Evolutionary conservation across 2,888 invertebrate species (phyloP), one percentile per base, ranked within the genome.

Genomic region (Cryptophagus acutangulus): DNA sequence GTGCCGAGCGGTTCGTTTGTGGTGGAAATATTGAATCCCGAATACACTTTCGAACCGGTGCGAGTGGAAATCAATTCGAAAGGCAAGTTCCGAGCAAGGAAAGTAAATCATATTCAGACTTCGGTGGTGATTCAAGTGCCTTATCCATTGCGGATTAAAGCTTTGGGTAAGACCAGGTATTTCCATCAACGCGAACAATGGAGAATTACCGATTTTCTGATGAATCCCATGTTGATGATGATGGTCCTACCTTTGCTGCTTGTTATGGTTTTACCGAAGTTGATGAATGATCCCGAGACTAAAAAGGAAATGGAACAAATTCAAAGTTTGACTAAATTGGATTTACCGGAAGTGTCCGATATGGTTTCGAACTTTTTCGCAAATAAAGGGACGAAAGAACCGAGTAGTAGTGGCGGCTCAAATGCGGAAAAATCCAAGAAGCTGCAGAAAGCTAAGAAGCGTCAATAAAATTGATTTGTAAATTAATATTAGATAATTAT

Each of bases 181-280:
- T 99, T 97, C 73, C 93, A 95, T 74, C 75, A 84, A 12, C 74
- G 97, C 31, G 97, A 99, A 66, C 94, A 96, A 63, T 96, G 95
- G 95, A 79, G 95, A 62, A 74, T 96, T 8, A 95, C 95, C 0
- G 97, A 99, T 72, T 89, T 97, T 69, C 69, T 99, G 18, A 88
- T 95, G 69, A 95, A 90, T 69, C 96, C 96, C 2, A 96, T 96
- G 95, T 89, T 96, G 3, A 76, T 97, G 46, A 96, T 96, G 89
- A 97, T 96, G 95, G 81, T 96, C 14, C 67, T 96, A 48, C 96
- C 96, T 0, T 71, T 96, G 17, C 64, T 95, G 2, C 73, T 96
- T 3, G 87, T 97, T 55, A 87, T 95, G 82, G 76, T 96, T 46
- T 70, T 96, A 58, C 95, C 96, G 1, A 95, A 94, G 69, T 84